phyloP scores from a whole-genome alignment of 2,113 vertebrate species.

The Accipiter virgatus region DNA sequence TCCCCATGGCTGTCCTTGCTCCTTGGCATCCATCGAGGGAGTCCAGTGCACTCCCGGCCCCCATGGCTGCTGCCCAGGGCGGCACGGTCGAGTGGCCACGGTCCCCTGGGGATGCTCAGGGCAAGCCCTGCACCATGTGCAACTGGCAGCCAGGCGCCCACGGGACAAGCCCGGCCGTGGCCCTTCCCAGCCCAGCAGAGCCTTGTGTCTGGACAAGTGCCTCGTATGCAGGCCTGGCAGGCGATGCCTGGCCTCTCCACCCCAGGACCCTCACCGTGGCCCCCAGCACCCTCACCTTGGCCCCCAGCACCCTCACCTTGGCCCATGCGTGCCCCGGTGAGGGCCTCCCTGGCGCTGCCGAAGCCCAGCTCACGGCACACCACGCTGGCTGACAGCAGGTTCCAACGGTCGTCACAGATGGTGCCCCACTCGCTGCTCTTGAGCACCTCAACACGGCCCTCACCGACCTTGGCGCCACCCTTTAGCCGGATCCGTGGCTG shows the following conservation, averaged over 20 bases:
- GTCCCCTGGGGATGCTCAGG: not conserved
- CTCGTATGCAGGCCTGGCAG: rapidly evolving
- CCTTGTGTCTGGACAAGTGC: rapidly evolving
- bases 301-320: slow-evolving; percentile 86
- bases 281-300: slow-evolving; percentile 84
- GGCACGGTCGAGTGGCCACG: rapidly evolving
- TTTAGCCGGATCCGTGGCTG: slow-evolving; percentile 85
- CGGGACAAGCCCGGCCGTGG: rapidly evolving
- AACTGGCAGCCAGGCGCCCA: not conserved
- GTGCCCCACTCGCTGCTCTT: slow-evolving; percentile 90
- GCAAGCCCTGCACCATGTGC: rapidly evolving
- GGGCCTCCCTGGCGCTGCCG: slow-evolving; percentile 90
- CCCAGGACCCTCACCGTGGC: slow-evolving; percentile 80
- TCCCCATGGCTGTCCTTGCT: not conserved
- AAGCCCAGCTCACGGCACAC: slow-evolving; percentile 96
- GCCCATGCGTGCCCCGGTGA: slow-evolving; percentile 91
- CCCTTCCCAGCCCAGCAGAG: not conserved
- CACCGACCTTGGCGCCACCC: slow-evolving; percentile 82
- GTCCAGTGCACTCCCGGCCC: rapidly evolving
- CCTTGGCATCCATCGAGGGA: rapidly evolving
- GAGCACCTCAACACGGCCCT: slow-evolving; percentile 93
- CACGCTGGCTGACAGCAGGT: slow-evolving; percentile 88
- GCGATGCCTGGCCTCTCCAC: rapidly evolving
- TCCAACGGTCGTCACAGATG: slow-evolving; percentile 93
- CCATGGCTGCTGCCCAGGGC: rapidly evolving